Base-by-base conservation (phyloP, 2,888 invertebrate species). In the Acanthosoma haemorrhoidale region DNA sequence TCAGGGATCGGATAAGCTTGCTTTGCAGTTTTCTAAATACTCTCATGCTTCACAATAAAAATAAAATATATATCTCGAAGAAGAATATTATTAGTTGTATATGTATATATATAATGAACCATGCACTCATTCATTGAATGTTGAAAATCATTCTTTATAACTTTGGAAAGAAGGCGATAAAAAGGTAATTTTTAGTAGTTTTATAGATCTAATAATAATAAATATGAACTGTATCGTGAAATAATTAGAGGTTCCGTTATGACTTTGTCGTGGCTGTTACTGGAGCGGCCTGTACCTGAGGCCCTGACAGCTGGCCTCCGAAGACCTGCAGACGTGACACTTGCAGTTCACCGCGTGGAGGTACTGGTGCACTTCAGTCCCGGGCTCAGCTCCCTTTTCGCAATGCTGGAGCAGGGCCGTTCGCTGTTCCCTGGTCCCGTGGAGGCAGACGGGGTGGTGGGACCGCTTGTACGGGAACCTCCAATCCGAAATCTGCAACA, bases 401-500 rank as follows among this genome's bases (percentile, higher is more conserved):
- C 94, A 94, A 78, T 91, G 82, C 4, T 84, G 82, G 41, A 94
- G 81, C 59, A 84, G 84, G 0, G 86, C 87, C 15, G 86, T 84
- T 0, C 87, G 85, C 64, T 86, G 84, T 72, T 84, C 85, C 3
- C 88, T 83, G 1, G 86, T 86, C 1, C 87, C 88, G 79, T 93
- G 92, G 51, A 89, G 87, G 80, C 94, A 94, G 1, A 94, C 93
- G 0, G 91, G 92, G 79, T 94, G 94, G 76, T 87, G 86, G 0
- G 91, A 91, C 73, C 88, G 86, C 79, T 93, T 94, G 81, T 88
- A 94, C 0, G 94, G 94, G 78, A 94, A 92, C 78, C 90, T 87
- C 89, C 91, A 94, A 80, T 94, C 92, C 0, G 92, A 88, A 75
- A 89, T 88, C 91, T 91, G 79, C 1, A 73, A 73, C 34, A 73